These are phyloP conservation scores for Pemphredon lugubris DNA, from an alignment of 2,888 invertebrate genomes.

Conservation along the genomic window DNA sequence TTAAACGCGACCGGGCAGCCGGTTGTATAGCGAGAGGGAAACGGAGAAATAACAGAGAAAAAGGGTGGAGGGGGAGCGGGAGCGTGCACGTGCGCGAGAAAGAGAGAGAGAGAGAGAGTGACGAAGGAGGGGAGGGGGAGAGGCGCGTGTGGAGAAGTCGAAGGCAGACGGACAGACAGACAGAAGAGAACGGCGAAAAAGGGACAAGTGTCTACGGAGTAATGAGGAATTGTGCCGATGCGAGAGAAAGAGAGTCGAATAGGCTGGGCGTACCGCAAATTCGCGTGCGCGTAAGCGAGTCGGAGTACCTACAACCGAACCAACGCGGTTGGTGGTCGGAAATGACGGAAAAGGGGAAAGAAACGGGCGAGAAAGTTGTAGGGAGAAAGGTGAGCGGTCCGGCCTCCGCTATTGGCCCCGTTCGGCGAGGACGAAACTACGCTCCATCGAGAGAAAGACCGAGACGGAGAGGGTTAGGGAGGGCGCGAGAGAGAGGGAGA, in stretches of 20 bases:
- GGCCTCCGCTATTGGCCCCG: slow-evolving; percentile 1
- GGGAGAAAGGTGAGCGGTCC: slow-evolving; percentile 43
- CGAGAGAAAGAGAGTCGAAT: slow-evolving; percentile 50
- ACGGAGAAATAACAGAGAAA: slow-evolving; percentile 28
- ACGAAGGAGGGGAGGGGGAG: slow-evolving; percentile 8
- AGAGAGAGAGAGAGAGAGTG: slow-evolving; percentile 26
- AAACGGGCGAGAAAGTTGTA: slow-evolving; percentile 24
- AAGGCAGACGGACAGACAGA: slow-evolving; percentile 34
- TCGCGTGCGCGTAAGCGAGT: slow-evolving; percentile 66
- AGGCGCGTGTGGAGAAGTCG: slow-evolving; percentile 28
- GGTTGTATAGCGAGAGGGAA: slow-evolving; percentile 79
- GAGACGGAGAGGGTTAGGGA: not conserved
- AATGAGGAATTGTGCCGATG: slow-evolving; percentile 50
- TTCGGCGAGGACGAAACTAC: not conserved
- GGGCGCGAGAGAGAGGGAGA: no score
- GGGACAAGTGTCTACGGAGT: slow-evolving; percentile 49
- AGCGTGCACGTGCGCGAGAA: slow-evolving; percentile 18
- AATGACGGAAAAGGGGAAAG: slow-evolving; percentile 31
- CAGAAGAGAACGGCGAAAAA: slow-evolving; percentile 37
- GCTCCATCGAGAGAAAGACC: not conserved
- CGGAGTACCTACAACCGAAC: slow-evolving; percentile 43
- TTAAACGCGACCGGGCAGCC: slow-evolving; percentile 79
- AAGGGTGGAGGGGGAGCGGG: slow-evolving; percentile 22
- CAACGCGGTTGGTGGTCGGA: slow-evolving; percentile 45
- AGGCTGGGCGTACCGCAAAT: slow-evolving; percentile 73